phyloP scores from a whole-genome alignment of 2,888 invertebrate species.

The Lordiphosa andalusiaca region DNA sequence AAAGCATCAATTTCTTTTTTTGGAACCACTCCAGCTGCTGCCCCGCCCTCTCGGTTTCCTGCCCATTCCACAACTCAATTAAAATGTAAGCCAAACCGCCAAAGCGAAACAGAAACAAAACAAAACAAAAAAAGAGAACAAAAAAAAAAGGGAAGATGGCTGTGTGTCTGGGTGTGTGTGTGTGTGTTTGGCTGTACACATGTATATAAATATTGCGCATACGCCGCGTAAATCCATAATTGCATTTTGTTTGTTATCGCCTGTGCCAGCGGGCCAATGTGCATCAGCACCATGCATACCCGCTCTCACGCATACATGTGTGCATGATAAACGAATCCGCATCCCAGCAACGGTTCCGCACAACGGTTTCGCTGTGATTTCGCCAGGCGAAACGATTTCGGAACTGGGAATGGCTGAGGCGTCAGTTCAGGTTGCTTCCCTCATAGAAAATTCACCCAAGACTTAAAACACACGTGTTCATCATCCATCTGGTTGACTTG shows the following conservation, averaged over 20 bases:
- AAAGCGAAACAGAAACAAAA: constrained; percentile 9
- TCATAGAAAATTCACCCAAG: too few relatives aligned
- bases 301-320: too few relatives aligned
- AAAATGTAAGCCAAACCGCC: constrained; percentile 53
- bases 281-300: too few relatives aligned
- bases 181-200: constrained; percentile 10
- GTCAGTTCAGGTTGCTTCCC: too few relatives aligned
- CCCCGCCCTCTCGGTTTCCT: neutral
- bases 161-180: neutral
- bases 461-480: too few relatives aligned
- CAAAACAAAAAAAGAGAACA: too few relatives aligned
- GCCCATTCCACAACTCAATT: constrained; percentile 53
- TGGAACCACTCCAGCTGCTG: constrained; percentile 6
- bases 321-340: too few relatives aligned
- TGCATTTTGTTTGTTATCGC: constrained; percentile 58
- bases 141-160: constrained; percentile 8
- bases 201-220: constrained; percentile 56
- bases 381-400: too few relatives aligned
- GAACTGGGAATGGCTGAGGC: too few relatives aligned
- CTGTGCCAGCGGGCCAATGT: constrained; percentile 7
- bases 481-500: too few relatives aligned
- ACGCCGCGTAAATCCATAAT: constrained; percentile 62
- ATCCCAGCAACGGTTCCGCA: too few relatives aligned
- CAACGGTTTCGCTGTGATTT: too few relatives aligned
- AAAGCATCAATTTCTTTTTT: constrained; percentile 61